Percentiles rank a stretch among this genome's conserved stretches.
Conservation (phyloP, 2,113 vertebrate genomes). For the Planiliza haematocheilus region DNA sequence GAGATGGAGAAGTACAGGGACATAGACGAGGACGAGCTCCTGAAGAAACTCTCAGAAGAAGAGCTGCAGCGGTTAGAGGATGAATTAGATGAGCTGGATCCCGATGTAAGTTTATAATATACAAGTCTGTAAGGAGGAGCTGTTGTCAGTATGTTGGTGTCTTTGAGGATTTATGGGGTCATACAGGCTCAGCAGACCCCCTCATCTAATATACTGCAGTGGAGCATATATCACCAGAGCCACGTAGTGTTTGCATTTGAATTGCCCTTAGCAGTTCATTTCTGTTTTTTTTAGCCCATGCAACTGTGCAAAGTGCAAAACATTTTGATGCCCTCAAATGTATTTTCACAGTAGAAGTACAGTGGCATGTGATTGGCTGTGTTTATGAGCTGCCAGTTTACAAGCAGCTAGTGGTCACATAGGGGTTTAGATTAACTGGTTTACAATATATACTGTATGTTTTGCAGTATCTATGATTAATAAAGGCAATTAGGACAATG, state of each 20-base stretch:
- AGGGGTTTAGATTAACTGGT: no score
- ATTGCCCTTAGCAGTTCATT: background rate
- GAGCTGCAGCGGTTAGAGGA: slow-evolving; percentile 93
- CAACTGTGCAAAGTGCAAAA: background rate
- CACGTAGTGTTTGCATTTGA: background rate
- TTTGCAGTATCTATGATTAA: no score
- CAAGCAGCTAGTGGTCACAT: no score
- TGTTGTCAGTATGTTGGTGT: slow-evolving; percentile 42
- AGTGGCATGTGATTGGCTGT: no score
- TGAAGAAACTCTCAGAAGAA: slow-evolving; percentile 93
- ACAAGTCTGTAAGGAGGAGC: slow-evolving; percentile 5
- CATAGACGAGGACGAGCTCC: slow-evolving; percentile 95
- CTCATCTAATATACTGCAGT: background rate
- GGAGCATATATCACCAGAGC: background rate
- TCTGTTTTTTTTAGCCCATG: background rate
- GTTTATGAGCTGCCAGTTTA: no score
- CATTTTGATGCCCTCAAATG: slow-evolving; percentile 3
- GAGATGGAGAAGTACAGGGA: slow-evolving; percentile 97
- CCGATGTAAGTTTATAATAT: slow-evolving; percentile 88
- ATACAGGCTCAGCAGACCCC: background rate
- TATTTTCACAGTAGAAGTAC: no score
- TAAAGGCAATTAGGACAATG: no score
- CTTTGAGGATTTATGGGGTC: slow-evolving; percentile 35
- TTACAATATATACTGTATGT: no score
- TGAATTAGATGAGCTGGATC: slow-evolving; percentile 96